phyloP scores from a whole-genome alignment of 2,113 vertebrate genomes.

The Pagrus major region DNA sequence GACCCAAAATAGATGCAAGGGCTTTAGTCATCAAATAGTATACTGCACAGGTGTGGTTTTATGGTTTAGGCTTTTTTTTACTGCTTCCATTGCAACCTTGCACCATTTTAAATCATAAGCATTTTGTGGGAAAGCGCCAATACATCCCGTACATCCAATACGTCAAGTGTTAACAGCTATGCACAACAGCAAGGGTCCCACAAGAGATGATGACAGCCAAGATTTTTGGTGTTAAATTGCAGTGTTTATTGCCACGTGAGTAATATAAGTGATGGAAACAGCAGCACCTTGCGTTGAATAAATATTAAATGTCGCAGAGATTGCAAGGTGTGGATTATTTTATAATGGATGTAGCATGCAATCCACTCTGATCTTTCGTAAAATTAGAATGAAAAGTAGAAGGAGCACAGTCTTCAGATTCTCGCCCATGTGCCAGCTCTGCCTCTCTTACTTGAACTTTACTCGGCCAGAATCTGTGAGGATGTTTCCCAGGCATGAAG shows the following conservation, averaged over 20 bases:
- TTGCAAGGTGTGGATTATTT: background rate
- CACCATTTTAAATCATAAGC: conserved; percentile 55
- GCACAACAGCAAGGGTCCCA: conserved; percentile 28
- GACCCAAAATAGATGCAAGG: conserved; percentile 63
- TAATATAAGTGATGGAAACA: conserved; percentile 29
- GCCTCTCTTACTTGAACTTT: conserved; percentile 17
- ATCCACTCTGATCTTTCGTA: background rate
- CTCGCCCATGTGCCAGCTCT: background rate
- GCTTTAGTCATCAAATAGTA: conserved; percentile 59
- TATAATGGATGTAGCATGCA: background rate
- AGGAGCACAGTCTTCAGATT: background rate
- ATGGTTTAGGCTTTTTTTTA: conserved; percentile 56
- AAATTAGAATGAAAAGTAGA: conserved; percentile 20
- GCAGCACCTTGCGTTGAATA: conserved; percentile 25
- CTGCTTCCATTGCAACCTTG: conserved; percentile 59
- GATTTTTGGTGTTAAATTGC: conserved; percentile 40
- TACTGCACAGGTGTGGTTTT: conserved; percentile 66
- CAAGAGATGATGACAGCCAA: conserved; percentile 28
- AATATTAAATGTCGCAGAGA: conserved; percentile 36
- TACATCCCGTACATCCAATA: conserved; percentile 29
- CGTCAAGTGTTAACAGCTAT: conserved; percentile 55
- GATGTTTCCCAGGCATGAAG: conserved; percentile 55
- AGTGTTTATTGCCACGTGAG: conserved; percentile 37
- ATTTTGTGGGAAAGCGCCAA: conserved; percentile 40
- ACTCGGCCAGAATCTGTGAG: conserved; percentile 30